Conservation (phyloP, 2,113 vertebrate species). For the Delphinus delphis region DNA sequence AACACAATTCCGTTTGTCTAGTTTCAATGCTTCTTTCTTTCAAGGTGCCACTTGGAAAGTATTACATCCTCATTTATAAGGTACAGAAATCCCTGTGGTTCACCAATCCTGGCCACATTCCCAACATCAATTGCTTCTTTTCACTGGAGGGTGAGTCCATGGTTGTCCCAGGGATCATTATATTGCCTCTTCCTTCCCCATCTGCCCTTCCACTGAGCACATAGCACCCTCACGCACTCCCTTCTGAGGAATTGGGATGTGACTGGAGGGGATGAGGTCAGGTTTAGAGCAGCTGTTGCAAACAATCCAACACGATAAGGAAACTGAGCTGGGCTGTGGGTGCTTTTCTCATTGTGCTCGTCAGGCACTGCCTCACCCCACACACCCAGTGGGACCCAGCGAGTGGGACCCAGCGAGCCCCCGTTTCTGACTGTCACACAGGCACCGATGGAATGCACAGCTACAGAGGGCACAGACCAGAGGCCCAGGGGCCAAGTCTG, state of each 20-base stretch:
- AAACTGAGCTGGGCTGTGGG: neutral
- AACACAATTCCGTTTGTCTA: neutral
- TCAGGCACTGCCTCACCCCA: no score
- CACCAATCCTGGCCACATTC: neutral
- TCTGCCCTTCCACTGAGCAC: neutral
- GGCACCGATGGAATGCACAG: neutral
- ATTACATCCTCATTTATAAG: neutral
- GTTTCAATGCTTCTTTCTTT: neutral
- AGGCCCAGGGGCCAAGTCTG: neutral
- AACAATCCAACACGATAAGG: neutral
- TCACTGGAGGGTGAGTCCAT: neutral
- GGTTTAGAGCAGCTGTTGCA: neutral
- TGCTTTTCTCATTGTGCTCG: neutral
- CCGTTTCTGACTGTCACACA: accelerated
- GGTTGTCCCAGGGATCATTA: neutral
- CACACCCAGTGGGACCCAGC: no score
- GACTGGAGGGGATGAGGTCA: neutral
- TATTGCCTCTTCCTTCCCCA: neutral
- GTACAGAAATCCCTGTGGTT: neutral
- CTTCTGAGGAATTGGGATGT: neutral
- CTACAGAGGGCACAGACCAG: neutral
- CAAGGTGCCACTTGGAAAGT: neutral
- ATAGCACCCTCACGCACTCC: accelerated
- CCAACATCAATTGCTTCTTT: neutral
- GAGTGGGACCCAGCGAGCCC: accelerated